Percentiles rank a stretch among this genome's conserved stretches.
These are phyloP conservation scores for Ormyrus thymus DNA, from an alignment of 2,888 invertebrate genomes.

Conservation along the genomic window DNA sequence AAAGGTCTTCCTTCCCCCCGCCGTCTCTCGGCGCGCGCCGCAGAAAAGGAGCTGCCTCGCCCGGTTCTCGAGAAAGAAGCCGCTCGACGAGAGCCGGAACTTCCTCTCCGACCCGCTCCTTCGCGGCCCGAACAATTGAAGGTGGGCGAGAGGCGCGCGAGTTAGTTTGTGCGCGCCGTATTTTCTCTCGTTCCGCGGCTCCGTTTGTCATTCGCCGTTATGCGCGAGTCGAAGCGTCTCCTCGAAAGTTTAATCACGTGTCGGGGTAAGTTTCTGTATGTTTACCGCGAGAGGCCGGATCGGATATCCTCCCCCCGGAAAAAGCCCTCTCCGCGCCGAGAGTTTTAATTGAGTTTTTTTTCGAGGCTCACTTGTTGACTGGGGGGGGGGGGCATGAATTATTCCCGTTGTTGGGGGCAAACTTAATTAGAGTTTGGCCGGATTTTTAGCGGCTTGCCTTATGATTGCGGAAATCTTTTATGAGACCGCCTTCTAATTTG, in stretches of 20 bases:
- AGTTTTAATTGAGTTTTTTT: conserved; percentile 44
- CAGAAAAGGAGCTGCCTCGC: conserved; percentile 9
- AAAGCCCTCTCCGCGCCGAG: not conserved
- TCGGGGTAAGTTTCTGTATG: conserved; percentile 24
- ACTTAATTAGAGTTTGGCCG: conserved; percentile 18
- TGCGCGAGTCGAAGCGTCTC: conserved; percentile 19
- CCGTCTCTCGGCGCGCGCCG: conserved; percentile 20
- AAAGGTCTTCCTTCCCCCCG: conserved; percentile 12
- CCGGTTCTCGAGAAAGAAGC: conserved; percentile 8
- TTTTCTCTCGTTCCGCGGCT: conserved; percentile 1
- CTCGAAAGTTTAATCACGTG: conserved; percentile 50
- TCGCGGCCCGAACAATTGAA: not conserved
- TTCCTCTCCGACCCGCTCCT: conserved; percentile 21
- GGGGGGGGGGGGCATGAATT: conserved; percentile 7
- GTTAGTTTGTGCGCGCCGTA: no score
- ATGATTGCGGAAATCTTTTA: no score
- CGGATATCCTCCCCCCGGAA: conserved; percentile 13
- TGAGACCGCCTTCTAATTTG: no score
- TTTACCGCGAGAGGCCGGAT: conserved; percentile 1
- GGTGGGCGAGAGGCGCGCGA: no score
- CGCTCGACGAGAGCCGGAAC: conserved; percentile 28
- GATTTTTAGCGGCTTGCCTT: not conserved
- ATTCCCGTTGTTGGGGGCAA: conserved; percentile 13
- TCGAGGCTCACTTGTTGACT: conserved; percentile 21
- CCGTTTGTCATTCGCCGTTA: conserved; percentile 30